phyloP scores from a whole-genome alignment of 2,888 invertebrate genomes.

The Cantharis nigra region DNA sequence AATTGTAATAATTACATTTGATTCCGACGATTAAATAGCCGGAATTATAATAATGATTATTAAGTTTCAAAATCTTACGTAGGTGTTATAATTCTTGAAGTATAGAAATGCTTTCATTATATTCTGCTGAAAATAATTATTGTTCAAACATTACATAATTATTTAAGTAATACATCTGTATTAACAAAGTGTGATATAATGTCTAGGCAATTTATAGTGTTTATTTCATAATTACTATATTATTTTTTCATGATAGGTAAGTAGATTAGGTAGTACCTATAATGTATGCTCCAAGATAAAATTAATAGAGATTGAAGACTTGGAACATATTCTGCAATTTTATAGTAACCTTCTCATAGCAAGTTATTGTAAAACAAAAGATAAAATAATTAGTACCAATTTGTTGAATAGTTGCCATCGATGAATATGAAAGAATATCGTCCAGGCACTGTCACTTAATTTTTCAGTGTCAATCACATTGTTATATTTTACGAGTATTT shows the following conservation, averaged over 20 bases:
- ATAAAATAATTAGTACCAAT: no score
- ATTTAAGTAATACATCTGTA: neutral
- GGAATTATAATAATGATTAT: no score
- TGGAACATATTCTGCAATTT: neutral
- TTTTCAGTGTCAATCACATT: no score
- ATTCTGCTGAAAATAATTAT: neutral
- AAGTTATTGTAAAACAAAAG: neutral
- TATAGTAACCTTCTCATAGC: neutral
- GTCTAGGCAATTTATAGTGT: neutral
- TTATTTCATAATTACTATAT: neutral
- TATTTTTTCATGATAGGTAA: neutral
- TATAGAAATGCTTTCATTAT: neutral
- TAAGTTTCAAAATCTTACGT: neutral
- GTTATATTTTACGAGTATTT: no score
- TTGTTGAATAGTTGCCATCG: no score
- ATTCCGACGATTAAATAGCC: neutral
- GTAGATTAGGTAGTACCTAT: neutral
- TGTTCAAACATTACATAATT: neutral
- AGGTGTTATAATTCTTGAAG: neutral
- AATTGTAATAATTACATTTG: neutral
- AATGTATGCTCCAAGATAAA: neutral
- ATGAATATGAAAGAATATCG: no score
- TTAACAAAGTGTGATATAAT: neutral
- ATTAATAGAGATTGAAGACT: neutral
- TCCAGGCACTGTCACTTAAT: no score